phyloP scores from a whole-genome alignment of 2,113 vertebrate genomes.

The Cheilinus undulatus region DNA sequence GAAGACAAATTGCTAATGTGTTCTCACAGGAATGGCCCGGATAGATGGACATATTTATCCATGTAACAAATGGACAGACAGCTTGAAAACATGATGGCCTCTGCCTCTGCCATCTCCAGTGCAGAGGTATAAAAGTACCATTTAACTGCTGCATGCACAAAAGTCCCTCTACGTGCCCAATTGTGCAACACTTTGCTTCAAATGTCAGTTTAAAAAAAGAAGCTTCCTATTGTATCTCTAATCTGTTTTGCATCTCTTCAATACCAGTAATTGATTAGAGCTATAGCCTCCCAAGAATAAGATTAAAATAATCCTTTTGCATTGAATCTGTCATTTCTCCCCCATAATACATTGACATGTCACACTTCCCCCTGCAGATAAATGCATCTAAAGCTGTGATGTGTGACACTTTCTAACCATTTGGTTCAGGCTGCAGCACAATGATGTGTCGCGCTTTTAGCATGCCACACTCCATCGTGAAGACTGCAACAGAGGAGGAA shows the following conservation, averaged over 20 bases:
- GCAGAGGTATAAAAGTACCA: too few species aligned
- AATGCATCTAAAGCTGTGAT: slow-evolving; percentile 1
- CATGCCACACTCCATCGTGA: not conserved
- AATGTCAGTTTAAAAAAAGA: not conserved
- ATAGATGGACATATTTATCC: too few species aligned
- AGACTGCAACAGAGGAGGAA: not conserved
- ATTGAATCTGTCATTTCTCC: not conserved
- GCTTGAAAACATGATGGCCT: too few species aligned
- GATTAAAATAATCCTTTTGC: slow-evolving; percentile 14
- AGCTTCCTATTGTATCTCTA: not conserved
- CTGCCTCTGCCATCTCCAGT: too few species aligned
- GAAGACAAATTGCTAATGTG: too few species aligned
- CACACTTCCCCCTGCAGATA: not conserved
- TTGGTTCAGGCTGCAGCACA: slow-evolving; percentile 11
- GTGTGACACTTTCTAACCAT: slow-evolving; percentile 30
- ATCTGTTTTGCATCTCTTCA: slow-evolving; percentile 5
- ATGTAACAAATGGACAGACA: too few species aligned
- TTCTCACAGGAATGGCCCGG: too few species aligned
- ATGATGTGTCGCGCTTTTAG: not conserved
- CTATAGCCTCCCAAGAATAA: not conserved
- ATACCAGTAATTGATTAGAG: not conserved
- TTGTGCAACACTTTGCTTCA: not conserved
- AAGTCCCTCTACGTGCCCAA: too few species aligned
- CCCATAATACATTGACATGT: slow-evolving; percentile 3
- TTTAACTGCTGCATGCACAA: too few species aligned